phyloP scores from a whole-genome alignment of 2,797 vertebrate genomes.

The Halcyon smyrnensis region DNA sequence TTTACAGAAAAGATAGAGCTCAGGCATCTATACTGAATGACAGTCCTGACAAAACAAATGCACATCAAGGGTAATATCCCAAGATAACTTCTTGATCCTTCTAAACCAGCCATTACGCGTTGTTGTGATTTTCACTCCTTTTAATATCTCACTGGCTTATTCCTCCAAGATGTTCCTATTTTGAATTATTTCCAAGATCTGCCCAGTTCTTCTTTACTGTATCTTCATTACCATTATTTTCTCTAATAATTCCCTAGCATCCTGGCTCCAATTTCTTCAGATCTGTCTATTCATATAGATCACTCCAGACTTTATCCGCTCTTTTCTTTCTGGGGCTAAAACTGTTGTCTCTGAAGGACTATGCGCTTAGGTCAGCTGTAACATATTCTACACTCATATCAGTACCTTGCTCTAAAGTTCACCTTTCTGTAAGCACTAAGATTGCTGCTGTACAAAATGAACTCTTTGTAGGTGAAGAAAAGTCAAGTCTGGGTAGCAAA shows the following conservation, averaged over 20 bases:
- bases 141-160: background rate
- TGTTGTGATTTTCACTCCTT: background rate
- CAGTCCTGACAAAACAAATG: accelerated
- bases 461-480: background rate
- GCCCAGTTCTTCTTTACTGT: background rate
- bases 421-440: background rate
- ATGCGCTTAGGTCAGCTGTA: no score
- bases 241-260: background rate
- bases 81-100: background rate
- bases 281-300: background rate
- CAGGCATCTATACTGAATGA: background rate
- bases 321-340: background rate
- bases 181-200: background rate
- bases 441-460: background rate
- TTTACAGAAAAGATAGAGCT: background rate
- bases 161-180: background rate
- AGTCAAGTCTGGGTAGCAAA: background rate
- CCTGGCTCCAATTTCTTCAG: background rate
- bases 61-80: background rate
- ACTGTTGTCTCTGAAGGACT: background rate
- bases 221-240: background rate
- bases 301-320: background rate
- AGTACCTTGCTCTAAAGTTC: no score
- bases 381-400: no score
- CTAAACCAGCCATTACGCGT: background rate